Base-by-base conservation (phyloP, 1,140 invertebrate genomes). In the Laodelphax striatellus region DNA sequence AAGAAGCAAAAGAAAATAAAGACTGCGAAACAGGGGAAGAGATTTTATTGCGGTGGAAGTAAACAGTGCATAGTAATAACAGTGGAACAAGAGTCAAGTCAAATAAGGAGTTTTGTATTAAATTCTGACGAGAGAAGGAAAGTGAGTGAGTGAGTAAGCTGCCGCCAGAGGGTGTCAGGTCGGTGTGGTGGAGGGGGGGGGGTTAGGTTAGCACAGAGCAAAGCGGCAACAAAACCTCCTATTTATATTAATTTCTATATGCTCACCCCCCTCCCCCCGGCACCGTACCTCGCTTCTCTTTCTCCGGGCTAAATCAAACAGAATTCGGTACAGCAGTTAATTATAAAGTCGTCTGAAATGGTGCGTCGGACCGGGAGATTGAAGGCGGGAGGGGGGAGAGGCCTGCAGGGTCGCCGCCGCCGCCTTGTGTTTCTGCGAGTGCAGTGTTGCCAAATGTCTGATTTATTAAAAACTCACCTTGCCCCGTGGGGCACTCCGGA, bases 81-180 rank as follows among this genome's bases (percentile, higher is more conserved):
- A 42, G 59, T 55, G 41, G 52, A 55, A 54, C 38, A 63, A 55
- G 58, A 66, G 63, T 60, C 58, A 62, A 68, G 63, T 68, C 67
- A 68, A 68, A 68, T 67, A 68, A 64, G 62, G 65, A 68, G 67
- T 67, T n/a, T 60, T 58, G 65, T 63, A 68, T 68, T 64, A 68
- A 68, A 68, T 66, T 62, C 60, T 58, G 60, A 62, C 60, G 60
- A 62, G 58, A 57, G 61, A 19, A 22, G 11, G 9, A 1, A 1
- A 11, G 46, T 22, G 46, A 19, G 46, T 50, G 14, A 17, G n/a
- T n/a, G n/a, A n/a, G n/a, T n/a, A 50, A 50, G 24, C 24, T 28
- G 24, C 24, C 24, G 6, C n/a, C 2, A 28, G 24, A 28, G 16
- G 46, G 46, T 19, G 46, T 50, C 46, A 14, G n/a, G 11, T n/a